These are phyloP conservation scores for Eidolon helvum DNA, from an alignment of 2,113 vertebrate genomes.

Conservation along the genomic window DNA sequence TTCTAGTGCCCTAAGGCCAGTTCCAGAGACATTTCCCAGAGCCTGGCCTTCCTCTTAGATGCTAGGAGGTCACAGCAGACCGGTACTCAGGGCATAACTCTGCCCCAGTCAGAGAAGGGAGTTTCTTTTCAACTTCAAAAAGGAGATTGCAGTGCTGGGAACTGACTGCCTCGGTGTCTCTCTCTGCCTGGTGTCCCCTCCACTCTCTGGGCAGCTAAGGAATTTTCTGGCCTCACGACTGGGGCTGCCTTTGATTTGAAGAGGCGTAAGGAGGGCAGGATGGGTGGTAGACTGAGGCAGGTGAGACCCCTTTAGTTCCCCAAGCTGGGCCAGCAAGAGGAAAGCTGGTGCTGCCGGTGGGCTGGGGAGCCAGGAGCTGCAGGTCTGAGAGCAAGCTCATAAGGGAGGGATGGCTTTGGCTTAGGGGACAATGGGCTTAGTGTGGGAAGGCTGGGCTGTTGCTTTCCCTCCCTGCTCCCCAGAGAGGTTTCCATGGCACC, in stretches of 20 bases:
- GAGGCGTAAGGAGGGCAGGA: accelerated
- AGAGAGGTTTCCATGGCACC: slow-evolving; percentile 50
- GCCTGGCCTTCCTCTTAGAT: background rate
- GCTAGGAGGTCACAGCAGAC: too few relatives aligned
- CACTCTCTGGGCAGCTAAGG: background rate
- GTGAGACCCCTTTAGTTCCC: background rate
- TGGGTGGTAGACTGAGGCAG: too few relatives aligned
- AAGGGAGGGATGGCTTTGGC: background rate
- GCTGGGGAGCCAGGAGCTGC: background rate
- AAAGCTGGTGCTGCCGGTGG: background rate
- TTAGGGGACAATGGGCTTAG: slow-evolving; percentile 42
- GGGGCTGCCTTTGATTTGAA: background rate
- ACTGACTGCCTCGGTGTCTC: background rate
- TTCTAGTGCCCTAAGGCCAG: background rate
- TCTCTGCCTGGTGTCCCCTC: background rate
- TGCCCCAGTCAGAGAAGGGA: background rate
- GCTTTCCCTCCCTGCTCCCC: background rate
- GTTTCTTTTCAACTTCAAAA: background rate
- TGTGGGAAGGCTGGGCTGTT: slow-evolving; percentile 10
- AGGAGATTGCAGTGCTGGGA: background rate
- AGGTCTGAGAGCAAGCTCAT: background rate
- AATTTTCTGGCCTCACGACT: background rate
- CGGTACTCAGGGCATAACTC: background rate
- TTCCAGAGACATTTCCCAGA: background rate
- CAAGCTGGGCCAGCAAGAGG: background rate